Percentiles rank a stretch among this genome's conserved stretches.
Evolutionary conservation across 1,140 invertebrate species (phyloP).

Genomic region (Eueides isabella): DNA sequence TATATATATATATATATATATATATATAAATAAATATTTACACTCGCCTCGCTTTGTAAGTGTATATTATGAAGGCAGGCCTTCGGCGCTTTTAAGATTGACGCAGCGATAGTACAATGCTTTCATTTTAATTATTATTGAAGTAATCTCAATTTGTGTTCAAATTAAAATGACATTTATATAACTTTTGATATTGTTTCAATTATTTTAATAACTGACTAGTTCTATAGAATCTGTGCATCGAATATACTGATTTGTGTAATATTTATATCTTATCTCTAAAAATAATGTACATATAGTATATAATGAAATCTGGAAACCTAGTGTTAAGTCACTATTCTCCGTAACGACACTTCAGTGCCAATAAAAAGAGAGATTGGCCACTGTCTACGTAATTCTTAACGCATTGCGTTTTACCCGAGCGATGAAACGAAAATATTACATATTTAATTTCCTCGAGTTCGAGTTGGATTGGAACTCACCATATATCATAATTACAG

Average conservation of each 20-base stretch:
- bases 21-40: not conserved
- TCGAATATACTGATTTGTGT: not conserved
- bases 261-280: not conserved
- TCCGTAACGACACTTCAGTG: no score
- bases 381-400: no score
- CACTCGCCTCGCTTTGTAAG: conserved; percentile 14
- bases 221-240: not conserved
- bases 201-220: not conserved
- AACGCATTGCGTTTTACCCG: no score
- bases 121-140: conserved; percentile 19
- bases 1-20: not conserved
- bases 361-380: no score
- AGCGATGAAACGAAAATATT: no score
- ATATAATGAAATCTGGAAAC: not conserved
- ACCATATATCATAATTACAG: no score
- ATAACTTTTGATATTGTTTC: not conserved
- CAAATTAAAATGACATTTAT: not conserved
- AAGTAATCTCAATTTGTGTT: conserved; percentile 8
- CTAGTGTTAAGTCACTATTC: not conserved
- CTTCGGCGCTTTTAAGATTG: conserved; percentile 29
- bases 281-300: not conserved
- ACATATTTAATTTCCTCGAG: no score
- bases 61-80: no score
- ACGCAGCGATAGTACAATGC: conserved; percentile 24
- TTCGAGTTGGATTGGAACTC: no score